phyloP scores from a whole-genome alignment of 2,797 vertebrate genomes.

The Cephalopachus bancanus region DNA sequence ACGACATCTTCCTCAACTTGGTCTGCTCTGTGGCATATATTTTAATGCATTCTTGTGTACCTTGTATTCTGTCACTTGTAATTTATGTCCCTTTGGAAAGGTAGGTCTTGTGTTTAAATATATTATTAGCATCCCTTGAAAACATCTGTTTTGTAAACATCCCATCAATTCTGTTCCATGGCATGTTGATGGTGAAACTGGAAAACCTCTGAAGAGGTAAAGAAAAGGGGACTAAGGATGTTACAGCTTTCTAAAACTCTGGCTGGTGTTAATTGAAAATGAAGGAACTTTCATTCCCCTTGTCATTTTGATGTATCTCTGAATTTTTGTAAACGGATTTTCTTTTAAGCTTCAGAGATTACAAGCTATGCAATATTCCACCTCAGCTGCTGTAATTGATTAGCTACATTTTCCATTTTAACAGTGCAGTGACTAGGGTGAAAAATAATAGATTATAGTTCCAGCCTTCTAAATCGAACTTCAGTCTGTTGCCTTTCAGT shows the following conservation, averaged over 20 bases:
- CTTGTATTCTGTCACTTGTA: slow-evolving; percentile 68
- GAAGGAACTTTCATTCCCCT: slow-evolving; percentile 67
- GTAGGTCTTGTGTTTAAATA: slow-evolving; percentile 63
- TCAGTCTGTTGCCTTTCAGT: slow-evolving; percentile 60
- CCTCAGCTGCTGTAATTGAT: slow-evolving; percentile 76
- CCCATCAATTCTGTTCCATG: slow-evolving; percentile 69
- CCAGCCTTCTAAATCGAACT: slow-evolving; percentile 70
- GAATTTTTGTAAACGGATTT: slow-evolving; percentile 79
- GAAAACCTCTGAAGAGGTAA: slow-evolving; percentile 41
- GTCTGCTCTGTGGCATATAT: slow-evolving; percentile 46
- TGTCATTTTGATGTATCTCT: slow-evolving; percentile 85
- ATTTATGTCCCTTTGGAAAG: slow-evolving; percentile 71
- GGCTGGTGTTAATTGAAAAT: slow-evolving; percentile 80
- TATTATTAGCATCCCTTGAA: slow-evolving; percentile 54
- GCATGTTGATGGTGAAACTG: slow-evolving; percentile 43
- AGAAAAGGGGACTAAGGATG: slow-evolving; percentile 58
- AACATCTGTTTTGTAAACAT: slow-evolving; percentile 67
- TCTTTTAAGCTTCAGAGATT: slow-evolving; percentile 78
- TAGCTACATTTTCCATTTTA: slow-evolving; percentile 74
- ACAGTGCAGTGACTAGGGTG: slow-evolving; percentile 43
- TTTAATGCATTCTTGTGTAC: slow-evolving; percentile 61
- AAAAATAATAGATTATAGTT: slow-evolving; percentile 73
- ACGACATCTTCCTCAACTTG: neutral
- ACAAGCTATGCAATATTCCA: slow-evolving; percentile 75
- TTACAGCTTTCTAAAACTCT: slow-evolving; percentile 70